Percentiles rank a stretch among this genome's conserved stretches.
These are phyloP conservation scores for Crenuchus spilurus DNA, from an alignment of 2,797 vertebrate species.

Conservation along the genomic window DNA sequence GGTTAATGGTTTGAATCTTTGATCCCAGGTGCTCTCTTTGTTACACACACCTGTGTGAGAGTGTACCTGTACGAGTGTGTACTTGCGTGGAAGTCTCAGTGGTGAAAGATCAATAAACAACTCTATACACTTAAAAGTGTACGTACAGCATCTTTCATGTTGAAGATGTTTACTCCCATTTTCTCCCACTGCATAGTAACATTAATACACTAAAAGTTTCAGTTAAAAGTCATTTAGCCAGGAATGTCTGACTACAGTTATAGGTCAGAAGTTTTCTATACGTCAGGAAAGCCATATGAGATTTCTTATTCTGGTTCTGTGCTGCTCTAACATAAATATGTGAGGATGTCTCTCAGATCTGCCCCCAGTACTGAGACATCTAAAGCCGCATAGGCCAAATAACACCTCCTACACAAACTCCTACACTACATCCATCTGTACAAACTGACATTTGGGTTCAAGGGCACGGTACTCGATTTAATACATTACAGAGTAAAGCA, in stretches of 20 bases:
- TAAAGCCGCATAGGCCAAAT: background rate
- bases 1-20: slow-evolving; percentile 66
- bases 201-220: too few relatives aligned
- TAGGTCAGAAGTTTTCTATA: too few relatives aligned
- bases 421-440: background rate
- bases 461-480: background rate
- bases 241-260: too few relatives aligned
- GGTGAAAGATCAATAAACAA: background rate
- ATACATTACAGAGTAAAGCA: background rate
- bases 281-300: background rate
- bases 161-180: too few relatives aligned
- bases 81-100: background rate
- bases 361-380: background rate
- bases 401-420: background rate
- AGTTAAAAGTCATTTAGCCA: too few relatives aligned
- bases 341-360: too few relatives aligned
- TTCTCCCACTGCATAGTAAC: too few relatives aligned
- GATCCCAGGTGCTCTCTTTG: slow-evolving; percentile 69
- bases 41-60: slow-evolving; percentile 64
- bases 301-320: background rate
- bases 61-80: background rate
- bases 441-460: background rate
- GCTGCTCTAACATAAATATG: background rate
- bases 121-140: too few relatives aligned
- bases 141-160: too few relatives aligned